Conservation (phyloP, 2,888 invertebrate genomes). For the Cylindroiulus punctatus region DNA sequence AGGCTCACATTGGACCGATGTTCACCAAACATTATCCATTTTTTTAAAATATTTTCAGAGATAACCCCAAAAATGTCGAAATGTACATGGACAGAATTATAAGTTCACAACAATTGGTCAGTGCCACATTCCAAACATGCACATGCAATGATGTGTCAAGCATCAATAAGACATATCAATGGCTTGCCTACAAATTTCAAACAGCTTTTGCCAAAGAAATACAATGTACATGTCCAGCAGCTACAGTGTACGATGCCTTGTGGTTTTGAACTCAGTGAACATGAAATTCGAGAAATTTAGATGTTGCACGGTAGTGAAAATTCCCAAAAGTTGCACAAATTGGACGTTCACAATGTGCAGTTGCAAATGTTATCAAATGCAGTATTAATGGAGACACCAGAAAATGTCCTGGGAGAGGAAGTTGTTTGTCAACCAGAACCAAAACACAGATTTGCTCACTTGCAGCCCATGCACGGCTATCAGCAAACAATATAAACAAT, state of each 20-base stretch:
- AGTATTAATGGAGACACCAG: neutral
- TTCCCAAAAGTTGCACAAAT: neutral
- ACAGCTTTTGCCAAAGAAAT: too few species aligned
- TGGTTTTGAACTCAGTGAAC: neutral
- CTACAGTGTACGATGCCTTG: neutral
- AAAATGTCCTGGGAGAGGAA: too few species aligned
- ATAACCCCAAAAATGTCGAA: slow-evolving; percentile 6
- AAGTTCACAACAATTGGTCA: slow-evolving; percentile 17
- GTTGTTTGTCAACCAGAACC: neutral
- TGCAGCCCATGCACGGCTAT: too few species aligned
- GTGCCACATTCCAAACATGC: slow-evolving; percentile 10
- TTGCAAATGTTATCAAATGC: neutral
- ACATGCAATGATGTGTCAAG: slow-evolving; percentile 17
- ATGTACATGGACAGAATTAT: neutral
- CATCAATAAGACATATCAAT: neutral
- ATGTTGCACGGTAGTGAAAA: neutral
- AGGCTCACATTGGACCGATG: neutral
- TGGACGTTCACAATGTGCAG: slow-evolving; percentile 36
- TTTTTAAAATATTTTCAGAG: neutral
- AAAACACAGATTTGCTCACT: neutral
- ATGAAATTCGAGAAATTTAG: slow-evolving; percentile 17
- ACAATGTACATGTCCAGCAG: too few species aligned
- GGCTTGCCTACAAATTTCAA: too few species aligned
- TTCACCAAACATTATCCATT: slow-evolving; percentile 7
- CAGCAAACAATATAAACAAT: too few species aligned